phyloP scores from a whole-genome alignment of 1,140 invertebrate species.

The Chelonus insularis region DNA sequence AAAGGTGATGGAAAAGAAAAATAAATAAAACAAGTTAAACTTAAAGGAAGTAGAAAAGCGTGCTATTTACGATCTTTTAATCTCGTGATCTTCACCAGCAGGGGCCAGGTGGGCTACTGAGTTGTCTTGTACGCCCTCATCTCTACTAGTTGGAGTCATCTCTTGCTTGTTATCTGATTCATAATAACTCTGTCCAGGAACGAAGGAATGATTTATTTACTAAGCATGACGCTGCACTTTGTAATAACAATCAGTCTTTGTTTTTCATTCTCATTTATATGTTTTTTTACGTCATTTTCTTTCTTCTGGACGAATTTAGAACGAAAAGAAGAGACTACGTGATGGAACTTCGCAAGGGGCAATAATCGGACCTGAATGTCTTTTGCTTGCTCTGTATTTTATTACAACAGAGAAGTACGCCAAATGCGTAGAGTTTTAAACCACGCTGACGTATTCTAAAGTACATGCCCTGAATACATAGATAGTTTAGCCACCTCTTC shows the following conservation, averaged over 20 bases:
- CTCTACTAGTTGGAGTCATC: constrained; percentile 32
- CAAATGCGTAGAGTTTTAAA: constrained; percentile 13
- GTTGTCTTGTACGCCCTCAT: constrained; percentile 32
- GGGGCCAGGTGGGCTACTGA: constrained; percentile 47
- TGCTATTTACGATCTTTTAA: constrained; percentile 45
- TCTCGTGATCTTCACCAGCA: constrained; percentile 35
- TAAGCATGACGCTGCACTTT: constrained; percentile 19
- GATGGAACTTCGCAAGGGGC: constrained; percentile 13
- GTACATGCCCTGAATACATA: constrained; percentile 10
- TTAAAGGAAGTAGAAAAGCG: constrained; percentile 32
- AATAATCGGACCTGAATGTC: constrained; percentile 19
- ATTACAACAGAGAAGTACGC: constrained; percentile 11
- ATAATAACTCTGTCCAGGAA: constrained; percentile 44
- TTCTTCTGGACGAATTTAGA: constrained; percentile 5
- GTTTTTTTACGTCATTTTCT: background rate
- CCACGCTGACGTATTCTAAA: constrained; percentile 13
- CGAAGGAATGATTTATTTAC: constrained; percentile 41
- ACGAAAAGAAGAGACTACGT: constrained; percentile 10
- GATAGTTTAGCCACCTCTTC: background rate
- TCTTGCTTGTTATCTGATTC: constrained; percentile 44
- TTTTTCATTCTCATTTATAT: constrained; percentile 10
- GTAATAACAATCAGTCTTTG: background rate
- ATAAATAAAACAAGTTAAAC: background rate
- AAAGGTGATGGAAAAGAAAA: background rate
- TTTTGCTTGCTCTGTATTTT: constrained; percentile 17